phyloP scores from a whole-genome alignment of 2,888 invertebrate genomes.

The Criorhina ranunculi region DNA sequence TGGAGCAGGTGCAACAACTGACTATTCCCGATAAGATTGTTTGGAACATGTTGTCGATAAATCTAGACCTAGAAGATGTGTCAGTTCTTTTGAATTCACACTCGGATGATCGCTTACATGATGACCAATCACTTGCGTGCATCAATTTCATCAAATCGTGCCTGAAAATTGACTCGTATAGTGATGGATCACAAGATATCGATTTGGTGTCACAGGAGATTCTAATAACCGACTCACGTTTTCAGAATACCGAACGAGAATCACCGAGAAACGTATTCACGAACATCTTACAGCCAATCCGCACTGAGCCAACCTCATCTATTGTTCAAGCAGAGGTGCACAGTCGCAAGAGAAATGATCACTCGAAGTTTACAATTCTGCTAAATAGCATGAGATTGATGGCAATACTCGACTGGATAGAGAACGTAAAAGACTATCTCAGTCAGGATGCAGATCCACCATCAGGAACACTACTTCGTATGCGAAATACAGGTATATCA shows the following conservation, averaged over 20 bases:
- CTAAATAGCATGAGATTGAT: conserved; percentile 97
- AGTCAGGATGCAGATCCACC: conserved; percentile 85
- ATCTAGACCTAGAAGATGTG: conserved; percentile 94
- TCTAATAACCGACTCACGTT: conserved; percentile 82
- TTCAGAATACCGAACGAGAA: conserved; percentile 57
- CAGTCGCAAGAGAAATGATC: conserved; percentile 88
- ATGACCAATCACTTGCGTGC: conserved; percentile 88
- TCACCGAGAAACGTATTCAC: conserved; percentile 91
- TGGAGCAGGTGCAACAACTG: conserved; percentile 78
- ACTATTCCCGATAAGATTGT: conserved; percentile 84
- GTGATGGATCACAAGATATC: conserved; percentile 95
- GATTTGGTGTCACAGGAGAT: conserved; percentile 95
- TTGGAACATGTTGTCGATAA: conserved; percentile 92
- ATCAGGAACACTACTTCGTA: conserved; percentile 70
- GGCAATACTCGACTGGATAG: conserved; percentile 97
- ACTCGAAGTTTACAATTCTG: conserved; percentile 93
- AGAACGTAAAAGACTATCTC: conserved; percentile 92
- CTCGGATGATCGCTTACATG: conserved; percentile 84
- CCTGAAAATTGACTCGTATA: conserved; percentile 93
- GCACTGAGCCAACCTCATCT: conserved; percentile 84
- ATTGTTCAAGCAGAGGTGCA: conserved; percentile 91
- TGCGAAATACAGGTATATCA: conserved; percentile 43
- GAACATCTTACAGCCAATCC: conserved; percentile 93
- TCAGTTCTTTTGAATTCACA: conserved; percentile 86
- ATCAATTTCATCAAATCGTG: conserved; percentile 96